Evolutionary conservation across 2,113 vertebrate species (phyloP), one percentile per base, ranked within the genome.

Genomic region (Melanotaenia duboulayi): DNA sequence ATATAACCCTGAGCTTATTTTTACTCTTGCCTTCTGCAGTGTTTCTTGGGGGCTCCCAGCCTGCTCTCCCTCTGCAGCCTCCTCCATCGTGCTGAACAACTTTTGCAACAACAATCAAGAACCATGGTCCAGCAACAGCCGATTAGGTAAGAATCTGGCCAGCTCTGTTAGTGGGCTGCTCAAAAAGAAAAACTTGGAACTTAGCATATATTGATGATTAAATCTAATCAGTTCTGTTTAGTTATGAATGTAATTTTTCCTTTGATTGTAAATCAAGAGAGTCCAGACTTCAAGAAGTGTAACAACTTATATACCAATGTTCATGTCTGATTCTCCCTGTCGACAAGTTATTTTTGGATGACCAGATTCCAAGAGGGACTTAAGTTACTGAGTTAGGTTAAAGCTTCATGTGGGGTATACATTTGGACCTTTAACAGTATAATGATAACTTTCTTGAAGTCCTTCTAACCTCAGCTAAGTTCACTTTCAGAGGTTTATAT

Each of bases 81-180:
- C 62, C 69, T 55, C 60, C 23, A 25, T 35, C 63, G 37, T 64
- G 76, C 66, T 37, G 40, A 82, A 44, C 74, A 75, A 58, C 78
- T 52, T 84, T 59, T 66, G 63, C 76, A 48, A 22, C 40, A 72
- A 78, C 68, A 75, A 42, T 58, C n/a, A 42, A 65, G 78, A 86
- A 89, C 82, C 72, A 96, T 96, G 94, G 76, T 93, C 76, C 92
- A 95, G 64, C 93, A 94, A 75, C 94, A 95, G 65, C 93, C 93
- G 67, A 93, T 95, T 51, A 95, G 94, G 94, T 94, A 94, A 19
- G 89, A 80, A 82, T 20, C 24, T 51, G 7, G 44, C 8, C n/a
- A 28, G 42, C 37, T 35, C 25, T 39, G 57, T 9, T 22, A 17
- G 9, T 7, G 2, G 13, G 13, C 40, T 60, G 1, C 12, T 42